These are phyloP conservation scores for Notolabrus celidotus DNA, from an alignment of 2,797 vertebrate genomes.

Conservation along the genomic window DNA sequence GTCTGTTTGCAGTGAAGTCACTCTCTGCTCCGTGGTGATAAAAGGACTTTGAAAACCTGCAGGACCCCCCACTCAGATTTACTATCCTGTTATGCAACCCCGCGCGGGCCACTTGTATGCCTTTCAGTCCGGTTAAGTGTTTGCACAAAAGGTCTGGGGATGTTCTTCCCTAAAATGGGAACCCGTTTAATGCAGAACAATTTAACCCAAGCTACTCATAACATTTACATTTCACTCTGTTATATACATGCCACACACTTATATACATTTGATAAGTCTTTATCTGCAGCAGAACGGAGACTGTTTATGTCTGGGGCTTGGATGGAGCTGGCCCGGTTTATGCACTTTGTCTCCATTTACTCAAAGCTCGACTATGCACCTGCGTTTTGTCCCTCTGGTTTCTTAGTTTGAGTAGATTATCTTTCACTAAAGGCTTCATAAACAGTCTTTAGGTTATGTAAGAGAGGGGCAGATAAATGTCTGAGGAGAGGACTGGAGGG, in stretches of 20 bases:
- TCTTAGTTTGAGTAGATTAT: not conserved
- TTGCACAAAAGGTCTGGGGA: constrained; percentile 26
- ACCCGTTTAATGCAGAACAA: constrained; percentile 12
- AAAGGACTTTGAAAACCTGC: constrained; percentile 44
- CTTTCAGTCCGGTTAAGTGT: constrained; percentile 38
- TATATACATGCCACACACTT: not conserved
- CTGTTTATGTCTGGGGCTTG: constrained; percentile 2
- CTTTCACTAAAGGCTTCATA: not conserved
- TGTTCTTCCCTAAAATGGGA: constrained; percentile 55
- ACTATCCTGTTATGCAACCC: constrained; percentile 42
- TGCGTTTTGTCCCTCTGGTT: not conserved
- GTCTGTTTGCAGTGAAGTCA: constrained; percentile 27
- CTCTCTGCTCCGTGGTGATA: constrained; percentile 27
- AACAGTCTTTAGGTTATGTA: not conserved
- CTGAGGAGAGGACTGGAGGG: too few relatives aligned
- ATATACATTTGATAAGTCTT: constrained; percentile 4
- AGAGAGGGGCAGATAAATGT: too few relatives aligned
- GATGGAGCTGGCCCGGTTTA: not conserved
- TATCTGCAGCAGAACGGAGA: constrained; percentile 8
- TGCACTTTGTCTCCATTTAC: not conserved
- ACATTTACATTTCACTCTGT: constrained; percentile 56
- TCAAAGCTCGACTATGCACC: not conserved
- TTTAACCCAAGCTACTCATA: constrained; percentile 15
- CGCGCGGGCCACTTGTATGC: constrained; percentile 21
- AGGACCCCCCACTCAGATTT: constrained; percentile 47